A percentile compares a stretch with the other conserved stretches of the same genome.
phyloP scores from a whole-genome alignment of 2,888 invertebrate species.

The Epiperipatus broadwayi region DNA sequence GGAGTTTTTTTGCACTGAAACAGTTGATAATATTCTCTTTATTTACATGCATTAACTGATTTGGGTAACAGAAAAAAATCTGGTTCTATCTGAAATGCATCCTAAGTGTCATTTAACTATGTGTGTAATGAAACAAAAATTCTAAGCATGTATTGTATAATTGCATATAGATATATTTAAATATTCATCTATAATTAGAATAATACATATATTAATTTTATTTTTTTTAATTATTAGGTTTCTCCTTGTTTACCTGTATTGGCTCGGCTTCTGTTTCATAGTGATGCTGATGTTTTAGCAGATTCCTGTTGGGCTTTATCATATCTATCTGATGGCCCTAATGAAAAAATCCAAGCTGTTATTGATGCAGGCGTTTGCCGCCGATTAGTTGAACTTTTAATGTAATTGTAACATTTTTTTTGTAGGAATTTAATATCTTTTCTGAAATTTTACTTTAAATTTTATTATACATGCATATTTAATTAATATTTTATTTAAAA shows the following conservation, averaged over 20 bases:
- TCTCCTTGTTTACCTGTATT: slow-evolving; percentile 63
- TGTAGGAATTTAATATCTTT: background rate
- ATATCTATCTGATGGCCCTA: slow-evolving; percentile 85
- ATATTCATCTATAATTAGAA: background rate
- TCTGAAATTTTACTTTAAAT: background rate
- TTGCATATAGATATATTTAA: background rate
- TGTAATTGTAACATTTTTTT: slow-evolving; percentile 32
- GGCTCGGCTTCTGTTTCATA: slow-evolving; percentile 63
- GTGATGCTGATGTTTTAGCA: slow-evolving; percentile 68
- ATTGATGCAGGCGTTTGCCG: slow-evolving; percentile 86
- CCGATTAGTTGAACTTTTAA: slow-evolving; percentile 45
- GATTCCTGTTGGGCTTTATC: slow-evolving; percentile 95
- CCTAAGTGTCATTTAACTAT: too few species aligned
- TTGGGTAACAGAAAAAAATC: too few species aligned
- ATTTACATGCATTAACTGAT: too few species aligned
- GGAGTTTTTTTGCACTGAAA: too few species aligned
- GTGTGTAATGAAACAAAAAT: too few species aligned
- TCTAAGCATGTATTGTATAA: too few species aligned
- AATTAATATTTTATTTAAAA: too few species aligned
- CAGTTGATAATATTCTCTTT: too few species aligned
- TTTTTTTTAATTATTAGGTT: slow-evolving; percentile 16
- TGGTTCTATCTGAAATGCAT: too few species aligned
- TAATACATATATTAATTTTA: too few species aligned
- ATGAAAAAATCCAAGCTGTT: slow-evolving; percentile 91
- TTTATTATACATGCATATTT: background rate